These are phyloP conservation scores for Vombatus ursinus DNA, from an alignment of 2,113 vertebrate species.

Conservation along the genomic window DNA sequence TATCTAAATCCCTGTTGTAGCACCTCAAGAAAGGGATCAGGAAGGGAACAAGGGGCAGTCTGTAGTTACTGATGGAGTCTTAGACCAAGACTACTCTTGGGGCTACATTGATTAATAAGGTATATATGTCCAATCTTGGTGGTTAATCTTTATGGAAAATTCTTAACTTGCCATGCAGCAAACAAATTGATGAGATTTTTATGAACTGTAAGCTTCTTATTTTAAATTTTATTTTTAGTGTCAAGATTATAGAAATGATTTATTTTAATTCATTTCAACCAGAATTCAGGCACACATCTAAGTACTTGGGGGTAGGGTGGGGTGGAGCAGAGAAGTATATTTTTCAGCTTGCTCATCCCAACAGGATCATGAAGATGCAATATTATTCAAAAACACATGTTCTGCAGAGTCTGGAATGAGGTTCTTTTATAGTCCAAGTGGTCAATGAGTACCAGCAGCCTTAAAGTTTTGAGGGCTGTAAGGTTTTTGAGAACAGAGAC, in stretches of 20 bases:
- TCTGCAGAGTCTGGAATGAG: background rate
- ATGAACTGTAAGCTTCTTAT: background rate
- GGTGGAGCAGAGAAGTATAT: background rate
- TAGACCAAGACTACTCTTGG: background rate
- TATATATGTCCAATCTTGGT: background rate
- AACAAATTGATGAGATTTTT: background rate
- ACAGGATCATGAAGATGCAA: background rate
- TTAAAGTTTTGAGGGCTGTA: background rate
- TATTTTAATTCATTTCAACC: background rate
- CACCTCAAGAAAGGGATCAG: background rate
- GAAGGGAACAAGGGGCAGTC: background rate
- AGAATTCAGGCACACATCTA: background rate
- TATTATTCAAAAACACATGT: background rate
- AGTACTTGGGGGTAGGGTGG: background rate
- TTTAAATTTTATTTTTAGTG: background rate
- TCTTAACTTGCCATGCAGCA: background rate
- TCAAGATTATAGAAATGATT: background rate
- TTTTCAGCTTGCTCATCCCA: background rate
- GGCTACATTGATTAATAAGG: background rate
- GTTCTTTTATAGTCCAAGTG: background rate
- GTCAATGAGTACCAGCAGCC: background rate
- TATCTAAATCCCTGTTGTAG: background rate
- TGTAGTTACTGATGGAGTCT: background rate
- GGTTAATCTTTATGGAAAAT: background rate
- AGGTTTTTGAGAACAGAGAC: constrained; percentile 3